These are phyloP conservation scores for Pipa parva DNA, from an alignment of 2,113 vertebrate species.

Conservation along the genomic window DNA sequence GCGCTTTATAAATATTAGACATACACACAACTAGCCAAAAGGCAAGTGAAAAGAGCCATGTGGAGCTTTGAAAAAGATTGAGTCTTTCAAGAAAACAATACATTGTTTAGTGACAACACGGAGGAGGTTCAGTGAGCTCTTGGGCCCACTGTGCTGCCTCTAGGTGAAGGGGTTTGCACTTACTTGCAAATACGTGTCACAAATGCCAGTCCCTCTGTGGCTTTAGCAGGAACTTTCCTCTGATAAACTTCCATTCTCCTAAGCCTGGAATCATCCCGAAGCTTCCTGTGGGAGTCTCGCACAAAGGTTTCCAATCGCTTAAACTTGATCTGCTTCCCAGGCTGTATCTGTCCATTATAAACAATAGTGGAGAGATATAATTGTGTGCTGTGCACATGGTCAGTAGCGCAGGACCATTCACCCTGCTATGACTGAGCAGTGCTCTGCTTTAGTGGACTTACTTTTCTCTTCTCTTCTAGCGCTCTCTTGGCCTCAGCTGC, in stretches of 20 bases:
- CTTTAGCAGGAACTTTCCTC: slow-evolving; percentile 47
- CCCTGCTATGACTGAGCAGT: not conserved
- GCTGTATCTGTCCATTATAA: slow-evolving; percentile 55
- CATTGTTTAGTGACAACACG: no score
- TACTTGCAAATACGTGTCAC: slow-evolving; percentile 79
- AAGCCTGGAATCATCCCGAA: slow-evolving; percentile 68
- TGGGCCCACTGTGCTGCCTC: not conserved
- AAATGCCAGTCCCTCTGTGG: slow-evolving; percentile 75
- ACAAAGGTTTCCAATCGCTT: slow-evolving; percentile 81
- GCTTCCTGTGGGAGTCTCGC: slow-evolving; percentile 66
- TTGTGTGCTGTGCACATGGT: no score
- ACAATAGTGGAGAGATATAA: no score
- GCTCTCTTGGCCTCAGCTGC: slow-evolving; percentile 88
- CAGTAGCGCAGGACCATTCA: not conserved
- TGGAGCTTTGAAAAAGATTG: no score
- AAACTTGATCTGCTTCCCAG: slow-evolving; percentile 74
- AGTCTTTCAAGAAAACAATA: no score
- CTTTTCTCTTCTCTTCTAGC: slow-evolving; percentile 81
- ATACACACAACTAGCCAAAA: no score
- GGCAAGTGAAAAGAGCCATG: no score
- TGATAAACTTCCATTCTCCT: slow-evolving; percentile 64
- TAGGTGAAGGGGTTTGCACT: slow-evolving; percentile 26
- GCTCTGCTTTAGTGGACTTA: slow-evolving; percentile 39
- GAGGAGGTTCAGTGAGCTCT: no score
- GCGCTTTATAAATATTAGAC: no score